phyloP scores from a whole-genome alignment of 30 jellyfish, hydroid and myxozoan species.

The Aurelia sp. region DNA sequence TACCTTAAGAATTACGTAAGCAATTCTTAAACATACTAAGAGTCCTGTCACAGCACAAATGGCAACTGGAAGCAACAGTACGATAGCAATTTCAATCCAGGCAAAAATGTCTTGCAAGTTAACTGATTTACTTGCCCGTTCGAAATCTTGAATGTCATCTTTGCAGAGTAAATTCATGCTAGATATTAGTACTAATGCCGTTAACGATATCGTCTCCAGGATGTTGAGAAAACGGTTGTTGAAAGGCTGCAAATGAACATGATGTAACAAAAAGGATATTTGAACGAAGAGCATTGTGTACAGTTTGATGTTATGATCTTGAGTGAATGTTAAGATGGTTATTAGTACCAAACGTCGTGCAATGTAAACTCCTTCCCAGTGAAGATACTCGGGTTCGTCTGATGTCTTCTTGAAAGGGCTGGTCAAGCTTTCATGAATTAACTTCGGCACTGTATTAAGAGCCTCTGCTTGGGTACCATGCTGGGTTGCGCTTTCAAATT shows the following conservation, averaged over 20 bases:
- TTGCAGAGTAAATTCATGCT: constrained; percentile 4
- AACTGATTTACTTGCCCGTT: no score
- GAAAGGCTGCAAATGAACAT: constrained; percentile 61
- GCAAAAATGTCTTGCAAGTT: neutral
- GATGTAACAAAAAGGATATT: constrained; percentile 40
- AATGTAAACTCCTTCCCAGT: constrained; percentile 53
- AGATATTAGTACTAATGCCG: neutral
- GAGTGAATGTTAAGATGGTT: neutral
- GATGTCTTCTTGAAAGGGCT: constrained; percentile 20
- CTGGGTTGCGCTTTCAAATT: neutral
- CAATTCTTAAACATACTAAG: neutral
- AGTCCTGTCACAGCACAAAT: neutral
- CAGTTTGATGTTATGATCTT: constrained; percentile 19
- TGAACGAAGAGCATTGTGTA: constrained; percentile 3
- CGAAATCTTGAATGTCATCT: no score
- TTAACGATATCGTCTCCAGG: constrained; percentile 27
- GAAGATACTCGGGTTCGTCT: neutral
- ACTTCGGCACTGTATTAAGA: neutral
- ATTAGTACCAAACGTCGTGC: constrained; percentile 28
- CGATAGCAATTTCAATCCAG: neutral
- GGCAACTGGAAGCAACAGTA: constrained; percentile 4
- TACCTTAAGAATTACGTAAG: no score
- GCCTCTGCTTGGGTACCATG: neutral
- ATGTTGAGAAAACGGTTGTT: constrained; percentile 11
- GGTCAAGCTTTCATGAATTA: neutral